phyloP scores from a whole-genome alignment of 2,113 vertebrate species.

The Sialia sialis region DNA sequence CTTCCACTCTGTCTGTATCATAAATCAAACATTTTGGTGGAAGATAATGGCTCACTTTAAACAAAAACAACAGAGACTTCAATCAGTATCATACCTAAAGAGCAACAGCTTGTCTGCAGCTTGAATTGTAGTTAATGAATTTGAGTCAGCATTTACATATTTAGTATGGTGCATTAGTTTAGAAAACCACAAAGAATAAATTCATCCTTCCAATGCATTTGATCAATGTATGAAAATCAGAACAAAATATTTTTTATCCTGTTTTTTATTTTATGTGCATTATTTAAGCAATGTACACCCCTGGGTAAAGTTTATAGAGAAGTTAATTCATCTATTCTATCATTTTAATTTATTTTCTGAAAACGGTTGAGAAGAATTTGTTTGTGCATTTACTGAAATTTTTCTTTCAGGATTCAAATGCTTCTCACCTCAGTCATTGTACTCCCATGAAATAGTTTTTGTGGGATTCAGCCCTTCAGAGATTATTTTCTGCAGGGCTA shows the following conservation, averaged over 20 bases:
- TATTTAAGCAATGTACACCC: not conserved
- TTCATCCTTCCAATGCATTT: not conserved
- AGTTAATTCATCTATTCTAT: not conserved
- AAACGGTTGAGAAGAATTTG: not conserved
- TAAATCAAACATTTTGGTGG: constrained; percentile 54
- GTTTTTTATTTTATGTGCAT: not conserved
- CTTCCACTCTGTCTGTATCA: constrained; percentile 12
- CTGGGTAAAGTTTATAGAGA: not conserved
- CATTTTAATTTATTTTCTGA: not conserved
- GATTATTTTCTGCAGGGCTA: not conserved
- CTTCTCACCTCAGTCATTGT: not conserved
- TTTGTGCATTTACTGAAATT: not conserved
- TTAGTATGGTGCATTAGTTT: not conserved
- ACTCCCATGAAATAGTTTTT: not conserved
- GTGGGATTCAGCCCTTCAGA: not conserved
- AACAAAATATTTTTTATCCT: not conserved
- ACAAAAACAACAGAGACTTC: not conserved
- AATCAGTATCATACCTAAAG: not conserved
- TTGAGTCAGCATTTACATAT: not conserved
- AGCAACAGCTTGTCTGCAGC: not conserved
- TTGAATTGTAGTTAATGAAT: constrained; percentile 16
- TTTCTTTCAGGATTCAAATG: not conserved
- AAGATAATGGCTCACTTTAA: constrained; percentile 5
- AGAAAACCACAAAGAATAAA: not conserved
- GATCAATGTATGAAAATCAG: not conserved